These are phyloP conservation scores for Caenorhabditis latens DNA, from an alignment of 1,140 invertebrate species.

Conservation along the genomic window DNA sequence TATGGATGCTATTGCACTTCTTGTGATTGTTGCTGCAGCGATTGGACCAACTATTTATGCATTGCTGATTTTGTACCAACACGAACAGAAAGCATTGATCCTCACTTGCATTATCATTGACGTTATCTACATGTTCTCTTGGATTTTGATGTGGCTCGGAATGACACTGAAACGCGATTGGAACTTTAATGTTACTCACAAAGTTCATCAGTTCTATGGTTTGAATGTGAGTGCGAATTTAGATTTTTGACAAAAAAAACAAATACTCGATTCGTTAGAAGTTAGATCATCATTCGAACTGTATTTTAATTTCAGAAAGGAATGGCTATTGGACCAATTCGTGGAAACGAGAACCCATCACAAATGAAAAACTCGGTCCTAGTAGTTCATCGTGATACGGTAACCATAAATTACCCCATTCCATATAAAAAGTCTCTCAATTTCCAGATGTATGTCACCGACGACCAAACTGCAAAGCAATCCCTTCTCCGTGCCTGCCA, in stretches of 20 bases:
- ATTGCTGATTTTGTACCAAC: constrained; percentile 69
- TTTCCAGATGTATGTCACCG: constrained; percentile 68
- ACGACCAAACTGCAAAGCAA: constrained; percentile 65
- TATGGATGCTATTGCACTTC: constrained; percentile 70
- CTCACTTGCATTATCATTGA: constrained; percentile 71
- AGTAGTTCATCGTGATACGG: constrained; percentile 66
- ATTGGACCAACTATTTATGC: constrained; percentile 75
- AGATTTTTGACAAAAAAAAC: not conserved
- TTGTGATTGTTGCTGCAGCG: constrained; percentile 66
- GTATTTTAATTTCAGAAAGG: constrained; percentile 58
- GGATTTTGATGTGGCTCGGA: constrained; percentile 74
- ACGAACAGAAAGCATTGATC: constrained; percentile 73
- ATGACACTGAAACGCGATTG: constrained; percentile 71
- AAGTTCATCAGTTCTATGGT: constrained; percentile 66
- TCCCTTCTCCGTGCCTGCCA: constrained; percentile 63
- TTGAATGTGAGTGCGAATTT: constrained; percentile 64
- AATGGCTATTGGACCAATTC: constrained; percentile 52
- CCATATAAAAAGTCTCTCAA: not conserved
- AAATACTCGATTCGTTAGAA: not conserved
- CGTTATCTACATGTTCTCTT: constrained; percentile 74
- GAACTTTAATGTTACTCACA: constrained; percentile 69
- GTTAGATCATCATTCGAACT: too few relatives aligned
- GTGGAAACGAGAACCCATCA: constrained; percentile 60
- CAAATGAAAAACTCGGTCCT: constrained; percentile 67
- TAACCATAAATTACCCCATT: constrained; percentile 47